phyloP scores from a whole-genome alignment of 2,888 invertebrate genomes.

The Agrilus biguttatus region DNA sequence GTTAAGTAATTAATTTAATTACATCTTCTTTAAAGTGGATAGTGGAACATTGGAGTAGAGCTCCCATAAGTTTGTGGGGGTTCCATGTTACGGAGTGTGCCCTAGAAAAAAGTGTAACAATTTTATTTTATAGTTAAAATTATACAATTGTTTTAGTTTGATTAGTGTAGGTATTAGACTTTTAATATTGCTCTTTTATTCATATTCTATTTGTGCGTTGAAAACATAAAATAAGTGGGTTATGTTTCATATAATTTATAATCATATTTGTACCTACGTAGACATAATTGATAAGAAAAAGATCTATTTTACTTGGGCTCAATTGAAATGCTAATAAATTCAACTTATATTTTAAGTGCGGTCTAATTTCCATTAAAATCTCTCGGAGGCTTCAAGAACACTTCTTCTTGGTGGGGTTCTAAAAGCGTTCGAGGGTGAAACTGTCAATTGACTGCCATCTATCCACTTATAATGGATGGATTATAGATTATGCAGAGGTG shows the following conservation, averaged over 20 bases:
- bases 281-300: no score
- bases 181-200: no score
- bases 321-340: no score
- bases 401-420: slow-evolving; percentile 19
- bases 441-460: slow-evolving; percentile 12
- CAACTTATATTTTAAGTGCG: slow-evolving; percentile 18
- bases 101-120: slow-evolving; percentile 39
- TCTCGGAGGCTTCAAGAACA: slow-evolving; percentile 24
- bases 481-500: not conserved
- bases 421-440: slow-evolving; percentile 19
- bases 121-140: no score
- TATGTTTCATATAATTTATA: no score
- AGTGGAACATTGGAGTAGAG: slow-evolving; percentile 90
- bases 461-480: not conserved
- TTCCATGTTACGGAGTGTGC: slow-evolving; percentile 98
- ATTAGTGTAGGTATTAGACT: no score
- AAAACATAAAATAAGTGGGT: no score
- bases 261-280: no score
- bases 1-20: slow-evolving; percentile 29
- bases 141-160: no score
- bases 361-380: slow-evolving; percentile 28
- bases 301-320: no score
- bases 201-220: no score
- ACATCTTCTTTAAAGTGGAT: slow-evolving; percentile 95
- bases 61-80: slow-evolving; percentile 98